phyloP scores from a whole-genome alignment of 1,140 invertebrate genomes.

The Panonychus citri region DNA sequence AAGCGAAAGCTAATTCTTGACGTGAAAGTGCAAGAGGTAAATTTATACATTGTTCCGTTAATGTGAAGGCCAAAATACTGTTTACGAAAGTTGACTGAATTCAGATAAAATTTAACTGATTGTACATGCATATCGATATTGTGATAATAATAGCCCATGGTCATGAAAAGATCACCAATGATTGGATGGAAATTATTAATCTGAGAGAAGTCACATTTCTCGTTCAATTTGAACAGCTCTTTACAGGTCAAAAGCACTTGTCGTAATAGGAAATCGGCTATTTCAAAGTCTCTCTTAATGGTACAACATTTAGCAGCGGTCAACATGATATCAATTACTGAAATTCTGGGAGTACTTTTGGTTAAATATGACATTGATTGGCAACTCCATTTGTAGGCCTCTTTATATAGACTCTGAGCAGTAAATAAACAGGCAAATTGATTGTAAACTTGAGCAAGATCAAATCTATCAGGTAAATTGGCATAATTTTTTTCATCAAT shows the following conservation, averaged over 20 bases:
- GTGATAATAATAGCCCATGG: constrained; percentile 68
- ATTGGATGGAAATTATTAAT: constrained; percentile 34
- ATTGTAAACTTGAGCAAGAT: constrained; percentile 43
- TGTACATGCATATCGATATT: constrained; percentile 62
- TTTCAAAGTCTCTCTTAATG: constrained; percentile 52
- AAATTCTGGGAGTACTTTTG: constrained; percentile 15
- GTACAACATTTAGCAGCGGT: constrained; percentile 64
- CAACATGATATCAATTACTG: constrained; percentile 47
- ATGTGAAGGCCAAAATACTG: constrained; percentile 46
- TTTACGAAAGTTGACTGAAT: constrained; percentile 45
- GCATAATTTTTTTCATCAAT: background rate
- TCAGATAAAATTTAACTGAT: constrained; percentile 58
- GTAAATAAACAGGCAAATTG: constrained; percentile 55
- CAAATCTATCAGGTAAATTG: constrained; percentile 17
- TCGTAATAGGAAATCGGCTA: constrained; percentile 50
- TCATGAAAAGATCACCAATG: constrained; percentile 53
- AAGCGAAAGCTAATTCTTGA: constrained; percentile 71
- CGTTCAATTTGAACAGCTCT: constrained; percentile 13
- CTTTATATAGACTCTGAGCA: constrained; percentile 53
- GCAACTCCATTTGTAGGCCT: constrained; percentile 40
- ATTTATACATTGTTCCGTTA: constrained; percentile 25
- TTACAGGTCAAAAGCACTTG: constrained; percentile 48
- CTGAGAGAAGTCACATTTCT: background rate
- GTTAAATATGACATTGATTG: constrained; percentile 38
- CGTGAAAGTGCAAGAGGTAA: constrained; percentile 60